A percentile compares a stretch with the other conserved stretches of the same genome.
Conservation (phyloP, 2,888 invertebrate genomes). For the Eilema griseolum region DNA sequence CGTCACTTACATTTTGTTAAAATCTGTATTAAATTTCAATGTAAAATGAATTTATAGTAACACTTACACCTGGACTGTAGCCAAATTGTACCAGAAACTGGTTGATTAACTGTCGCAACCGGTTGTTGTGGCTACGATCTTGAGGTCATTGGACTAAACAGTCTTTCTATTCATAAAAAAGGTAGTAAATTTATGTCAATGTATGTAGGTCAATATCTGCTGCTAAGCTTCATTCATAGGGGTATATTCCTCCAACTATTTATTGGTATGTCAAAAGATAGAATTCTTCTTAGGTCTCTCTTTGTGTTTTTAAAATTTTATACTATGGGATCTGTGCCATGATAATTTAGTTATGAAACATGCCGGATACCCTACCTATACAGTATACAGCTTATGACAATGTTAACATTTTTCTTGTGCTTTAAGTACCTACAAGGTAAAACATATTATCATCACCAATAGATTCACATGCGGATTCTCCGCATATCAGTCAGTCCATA, state of each 20-base stretch:
- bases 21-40: background rate
- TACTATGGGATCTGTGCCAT: too few species aligned
- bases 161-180: conserved; percentile 1
- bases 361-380: too few species aligned
- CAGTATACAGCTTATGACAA: too few species aligned
- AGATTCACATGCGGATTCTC: background rate
- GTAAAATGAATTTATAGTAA: background rate
- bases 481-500: too few species aligned
- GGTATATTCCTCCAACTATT: background rate
- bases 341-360: too few species aligned
- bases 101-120: conserved; percentile 8
- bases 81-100: conserved; percentile 10
- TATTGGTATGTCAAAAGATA: background rate
- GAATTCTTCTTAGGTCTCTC: background rate
- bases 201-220: background rate
- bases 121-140: conserved; percentile 16
- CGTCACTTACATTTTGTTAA: background rate
- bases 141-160: conserved; percentile 16
- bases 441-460: background rate
- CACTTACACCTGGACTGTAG: conserved; percentile 5
- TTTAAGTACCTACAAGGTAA: background rate
- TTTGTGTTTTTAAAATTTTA: too few species aligned
- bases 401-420: background rate
- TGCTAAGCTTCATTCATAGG: background rate
- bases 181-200: background rate